phyloP scores from a whole-genome alignment of 1,140 invertebrate species.

The Polyergus mexicanus region DNA sequence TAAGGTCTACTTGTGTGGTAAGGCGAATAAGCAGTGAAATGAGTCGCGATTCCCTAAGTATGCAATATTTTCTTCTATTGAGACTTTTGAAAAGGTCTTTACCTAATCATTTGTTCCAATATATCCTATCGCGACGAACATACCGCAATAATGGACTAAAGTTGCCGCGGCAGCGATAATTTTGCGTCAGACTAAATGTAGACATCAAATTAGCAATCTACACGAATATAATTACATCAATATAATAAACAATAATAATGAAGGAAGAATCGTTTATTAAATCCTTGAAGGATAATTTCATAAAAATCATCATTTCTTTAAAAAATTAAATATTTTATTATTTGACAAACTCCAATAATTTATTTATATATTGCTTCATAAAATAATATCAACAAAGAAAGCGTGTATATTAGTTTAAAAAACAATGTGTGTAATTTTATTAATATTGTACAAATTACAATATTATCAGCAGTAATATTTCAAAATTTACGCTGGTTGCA shows the following conservation, averaged over 20 bases:
- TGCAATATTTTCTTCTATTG: conserved; percentile 15
- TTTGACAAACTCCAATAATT: background rate
- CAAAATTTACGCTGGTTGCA: background rate
- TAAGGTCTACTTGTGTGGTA: conserved; percentile 15
- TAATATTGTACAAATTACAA: background rate
- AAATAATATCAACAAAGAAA: background rate
- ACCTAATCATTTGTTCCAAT: conserved; percentile 23
- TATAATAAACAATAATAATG: background rate
- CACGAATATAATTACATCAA: background rate
- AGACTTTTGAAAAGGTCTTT: background rate
- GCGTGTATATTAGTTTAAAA: background rate
- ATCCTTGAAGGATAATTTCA: background rate
- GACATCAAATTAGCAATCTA: background rate
- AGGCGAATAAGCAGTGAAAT: conserved; percentile 9
- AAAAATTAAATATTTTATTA: background rate
- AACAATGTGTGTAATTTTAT: background rate
- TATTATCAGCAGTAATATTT: background rate
- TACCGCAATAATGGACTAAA: conserved; percentile 14
- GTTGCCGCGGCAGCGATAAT: conserved; percentile 1
- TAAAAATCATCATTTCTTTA: background rate
- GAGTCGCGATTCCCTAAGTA: background rate
- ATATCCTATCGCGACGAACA: background rate
- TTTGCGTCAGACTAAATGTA: background rate
- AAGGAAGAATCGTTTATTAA: background rate
- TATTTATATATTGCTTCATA: background rate